Percentiles rank a stretch among this genome's conserved stretches.
Conservation (phyloP, 2,888 invertebrate species). For the Ethmia dodecea region DNA sequence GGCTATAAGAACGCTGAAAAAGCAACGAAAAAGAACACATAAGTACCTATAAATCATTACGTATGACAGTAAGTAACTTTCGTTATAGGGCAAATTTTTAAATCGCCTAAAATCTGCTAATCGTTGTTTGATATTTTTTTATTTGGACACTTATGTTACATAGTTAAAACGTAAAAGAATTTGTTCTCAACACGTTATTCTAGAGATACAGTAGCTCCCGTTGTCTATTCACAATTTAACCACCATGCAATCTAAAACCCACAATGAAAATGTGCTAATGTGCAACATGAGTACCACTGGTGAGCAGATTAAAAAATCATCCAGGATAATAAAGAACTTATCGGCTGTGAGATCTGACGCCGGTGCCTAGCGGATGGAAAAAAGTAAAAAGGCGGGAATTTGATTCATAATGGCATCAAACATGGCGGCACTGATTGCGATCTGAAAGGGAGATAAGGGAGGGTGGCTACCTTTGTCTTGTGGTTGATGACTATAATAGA, state of each 20-base stretch:
- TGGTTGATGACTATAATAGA: constrained; percentile 42
- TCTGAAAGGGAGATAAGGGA: constrained; percentile 62
- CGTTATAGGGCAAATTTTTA: no score
- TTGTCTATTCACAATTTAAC: no score
- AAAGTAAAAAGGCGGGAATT: constrained; percentile 68
- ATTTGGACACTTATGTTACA: no score
- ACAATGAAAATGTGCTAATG: constrained; percentile 47
- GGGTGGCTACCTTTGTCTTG: constrained; percentile 66
- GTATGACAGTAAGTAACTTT: no score
- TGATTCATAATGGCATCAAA: constrained; percentile 71
- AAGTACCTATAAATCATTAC: no score
- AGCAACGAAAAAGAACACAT: no score
- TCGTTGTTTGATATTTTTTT: no score
- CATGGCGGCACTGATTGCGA: constrained; percentile 71
- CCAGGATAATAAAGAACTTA: constrained; percentile 73
- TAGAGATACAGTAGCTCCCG: no score
- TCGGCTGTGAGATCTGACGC: constrained; percentile 70
- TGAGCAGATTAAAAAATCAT: constrained; percentile 70
- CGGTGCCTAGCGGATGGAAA: constrained; percentile 60
- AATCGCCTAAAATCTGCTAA: no score
- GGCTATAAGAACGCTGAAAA: no score
- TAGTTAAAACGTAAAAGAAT: no score
- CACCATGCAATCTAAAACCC: constrained; percentile 10
- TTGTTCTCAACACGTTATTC: no score
- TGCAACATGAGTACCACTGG: constrained; percentile 51